These are phyloP conservation scores for Ameiurus melas DNA, from an alignment of 2,113 vertebrate species.

Conservation along the genomic window DNA sequence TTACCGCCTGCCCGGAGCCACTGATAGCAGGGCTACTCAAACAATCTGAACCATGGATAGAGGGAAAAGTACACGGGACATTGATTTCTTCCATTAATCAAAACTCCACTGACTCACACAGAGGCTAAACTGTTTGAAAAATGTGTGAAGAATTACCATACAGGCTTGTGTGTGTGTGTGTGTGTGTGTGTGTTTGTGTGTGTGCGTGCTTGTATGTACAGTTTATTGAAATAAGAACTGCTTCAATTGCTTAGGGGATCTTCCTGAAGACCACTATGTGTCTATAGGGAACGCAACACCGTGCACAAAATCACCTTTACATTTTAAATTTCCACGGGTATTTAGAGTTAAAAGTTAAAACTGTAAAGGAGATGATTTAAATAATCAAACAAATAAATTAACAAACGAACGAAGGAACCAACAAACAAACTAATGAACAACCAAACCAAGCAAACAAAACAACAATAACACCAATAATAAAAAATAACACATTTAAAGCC, in stretches of 20 bases:
- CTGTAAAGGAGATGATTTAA: background rate
- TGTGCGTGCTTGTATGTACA: background rate
- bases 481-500: background rate
- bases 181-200: background rate
- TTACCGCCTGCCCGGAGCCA: conserved; percentile 17
- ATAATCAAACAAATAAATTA: background rate
- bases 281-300: background rate
- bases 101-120: conserved; percentile 1
- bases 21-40: conserved; percentile 36
- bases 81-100: conserved; percentile 32
- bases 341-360: background rate
- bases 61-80: conserved; percentile 1
- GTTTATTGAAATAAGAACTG: background rate
- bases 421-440: background rate
- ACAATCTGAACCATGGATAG: conserved; percentile 15
- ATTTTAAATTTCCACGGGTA: background rate
- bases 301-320: background rate
- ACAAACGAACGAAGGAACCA: background rate
- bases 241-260: background rate
- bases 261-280: background rate
- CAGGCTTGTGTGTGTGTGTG: background rate
- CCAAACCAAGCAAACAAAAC: background rate
- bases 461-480: background rate
- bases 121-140: background rate
- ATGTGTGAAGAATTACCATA: conserved; percentile 2